Conservation (phyloP, 2,113 vertebrate species). For the Rattus rattus region DNA sequence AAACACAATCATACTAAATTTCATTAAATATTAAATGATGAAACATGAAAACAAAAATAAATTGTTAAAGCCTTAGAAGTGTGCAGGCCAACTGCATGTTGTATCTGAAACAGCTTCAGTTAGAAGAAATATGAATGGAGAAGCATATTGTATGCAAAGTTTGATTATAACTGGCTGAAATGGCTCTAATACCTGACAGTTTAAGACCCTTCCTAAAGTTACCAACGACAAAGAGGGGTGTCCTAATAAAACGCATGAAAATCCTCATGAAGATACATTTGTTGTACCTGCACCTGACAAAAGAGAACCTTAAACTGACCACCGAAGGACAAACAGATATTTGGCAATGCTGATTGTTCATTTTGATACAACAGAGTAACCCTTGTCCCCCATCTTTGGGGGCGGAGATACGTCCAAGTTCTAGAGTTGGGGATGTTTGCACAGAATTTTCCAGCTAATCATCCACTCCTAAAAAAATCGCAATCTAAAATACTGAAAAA, state of each 20-base stretch:
- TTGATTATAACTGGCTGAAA: not conserved
- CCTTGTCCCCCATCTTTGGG: not conserved
- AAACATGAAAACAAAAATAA: not conserved
- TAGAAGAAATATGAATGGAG: not conserved
- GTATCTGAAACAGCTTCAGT: not conserved
- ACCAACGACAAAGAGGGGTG: not conserved
- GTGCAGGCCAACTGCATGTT: not conserved
- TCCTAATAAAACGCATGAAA: not conserved
- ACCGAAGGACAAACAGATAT: not conserved
- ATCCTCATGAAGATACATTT: not conserved
- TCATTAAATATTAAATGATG: not conserved
- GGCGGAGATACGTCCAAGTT: not conserved
- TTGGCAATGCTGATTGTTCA: not conserved
- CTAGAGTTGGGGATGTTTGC: not conserved
- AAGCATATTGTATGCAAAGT: not conserved
- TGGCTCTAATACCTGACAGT: not conserved
- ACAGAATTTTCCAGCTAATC: not conserved
- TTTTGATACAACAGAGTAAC: not conserved
- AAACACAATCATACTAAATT: not conserved
- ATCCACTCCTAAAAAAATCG: not conserved
- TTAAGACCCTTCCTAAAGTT: not conserved
- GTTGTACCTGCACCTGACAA: not conserved
- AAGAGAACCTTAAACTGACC: not conserved
- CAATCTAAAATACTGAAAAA: not conserved
- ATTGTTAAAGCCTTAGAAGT: not conserved